Evolutionary conservation across 2,113 vertebrate species (phyloP).

Genomic region (Muscicapa adusta): DNA sequence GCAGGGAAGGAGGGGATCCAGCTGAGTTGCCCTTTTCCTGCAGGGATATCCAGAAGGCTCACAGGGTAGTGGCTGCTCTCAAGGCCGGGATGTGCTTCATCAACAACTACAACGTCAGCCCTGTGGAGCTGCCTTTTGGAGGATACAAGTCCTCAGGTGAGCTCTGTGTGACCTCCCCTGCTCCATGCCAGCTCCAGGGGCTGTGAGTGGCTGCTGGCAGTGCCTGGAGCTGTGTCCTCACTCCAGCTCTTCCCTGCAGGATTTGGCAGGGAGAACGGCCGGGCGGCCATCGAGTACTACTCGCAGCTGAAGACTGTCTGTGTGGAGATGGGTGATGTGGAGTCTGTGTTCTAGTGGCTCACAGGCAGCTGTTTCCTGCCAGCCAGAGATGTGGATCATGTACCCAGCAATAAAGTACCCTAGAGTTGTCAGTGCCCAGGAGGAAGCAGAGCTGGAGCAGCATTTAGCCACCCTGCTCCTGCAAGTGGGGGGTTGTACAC

Average conservation of each 20-base stretch:
- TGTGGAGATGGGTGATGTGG: constrained; percentile 92
- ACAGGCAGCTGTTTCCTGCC: neutral
- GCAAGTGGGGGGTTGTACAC: neutral
- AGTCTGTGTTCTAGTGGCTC: constrained; percentile 77
- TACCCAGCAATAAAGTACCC: neutral
- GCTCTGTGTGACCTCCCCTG: neutral
- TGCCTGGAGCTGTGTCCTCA: neutral
- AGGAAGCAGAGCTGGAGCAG: neutral
- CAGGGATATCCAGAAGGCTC: constrained; percentile 91
- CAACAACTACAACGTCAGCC: constrained; percentile 92
- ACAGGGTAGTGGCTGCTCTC: constrained; percentile 84
- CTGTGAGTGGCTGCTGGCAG: neutral
- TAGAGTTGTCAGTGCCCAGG: neutral
- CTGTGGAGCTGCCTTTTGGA: constrained; percentile 90
- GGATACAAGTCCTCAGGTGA: constrained; percentile 95
- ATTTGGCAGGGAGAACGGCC: constrained; percentile 92
- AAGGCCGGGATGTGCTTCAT: constrained; percentile 93
- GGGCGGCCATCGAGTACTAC: constrained; percentile 88
- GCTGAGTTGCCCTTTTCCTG: neutral
- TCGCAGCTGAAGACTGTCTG: constrained; percentile 93
- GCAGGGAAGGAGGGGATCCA: neutral
- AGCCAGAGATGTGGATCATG: neutral
- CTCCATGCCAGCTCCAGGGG: neutral
- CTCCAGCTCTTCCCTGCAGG: constrained; percentile 69
- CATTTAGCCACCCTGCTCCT: neutral